Conservation (phyloP, 2,113 vertebrate genomes). For the Archocentrus centrarchus region DNA sequence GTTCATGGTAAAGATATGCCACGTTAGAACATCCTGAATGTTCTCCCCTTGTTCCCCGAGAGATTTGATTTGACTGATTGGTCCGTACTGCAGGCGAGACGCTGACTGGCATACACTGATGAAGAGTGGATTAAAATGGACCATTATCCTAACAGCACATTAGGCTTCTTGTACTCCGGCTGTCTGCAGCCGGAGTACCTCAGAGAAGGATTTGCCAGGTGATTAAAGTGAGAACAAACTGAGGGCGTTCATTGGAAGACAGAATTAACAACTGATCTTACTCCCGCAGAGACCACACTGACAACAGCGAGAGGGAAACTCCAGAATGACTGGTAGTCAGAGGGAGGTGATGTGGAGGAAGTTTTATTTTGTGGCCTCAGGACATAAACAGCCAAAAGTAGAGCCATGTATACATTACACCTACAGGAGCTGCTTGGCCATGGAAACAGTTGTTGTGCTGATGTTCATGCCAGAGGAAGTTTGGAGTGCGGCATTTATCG, state of each 20-base stretch:
- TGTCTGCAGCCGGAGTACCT: neutral
- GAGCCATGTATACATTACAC: neutral
- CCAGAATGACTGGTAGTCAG: neutral
- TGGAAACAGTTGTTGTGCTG: neutral
- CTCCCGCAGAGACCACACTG: neutral
- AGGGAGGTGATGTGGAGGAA: neutral
- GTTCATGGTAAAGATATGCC: conserved; percentile 23
- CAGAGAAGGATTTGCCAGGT: conserved; percentile 29
- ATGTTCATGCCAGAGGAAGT: neutral
- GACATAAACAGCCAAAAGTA: neutral
- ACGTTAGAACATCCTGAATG: neutral
- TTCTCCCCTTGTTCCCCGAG: neutral
- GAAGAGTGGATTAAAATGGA: conserved; percentile 50
- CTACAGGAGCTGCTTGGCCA: neutral
- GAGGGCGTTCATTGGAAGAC: neutral
- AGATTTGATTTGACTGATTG: conserved; percentile 48
- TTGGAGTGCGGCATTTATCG: neutral
- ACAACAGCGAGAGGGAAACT: neutral
- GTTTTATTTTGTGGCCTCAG: neutral
- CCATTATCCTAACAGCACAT: conserved; percentile 29
- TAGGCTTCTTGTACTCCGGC: conserved; percentile 14
- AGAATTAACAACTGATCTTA: conserved; percentile 2
- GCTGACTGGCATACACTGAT: conserved; percentile 32
- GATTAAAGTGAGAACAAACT: conserved; percentile 32
- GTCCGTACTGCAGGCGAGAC: conserved; percentile 1